Evolutionary conservation across 2,888 invertebrate species (phyloP).

Genomic region (Eristalis pertinax): DNA sequence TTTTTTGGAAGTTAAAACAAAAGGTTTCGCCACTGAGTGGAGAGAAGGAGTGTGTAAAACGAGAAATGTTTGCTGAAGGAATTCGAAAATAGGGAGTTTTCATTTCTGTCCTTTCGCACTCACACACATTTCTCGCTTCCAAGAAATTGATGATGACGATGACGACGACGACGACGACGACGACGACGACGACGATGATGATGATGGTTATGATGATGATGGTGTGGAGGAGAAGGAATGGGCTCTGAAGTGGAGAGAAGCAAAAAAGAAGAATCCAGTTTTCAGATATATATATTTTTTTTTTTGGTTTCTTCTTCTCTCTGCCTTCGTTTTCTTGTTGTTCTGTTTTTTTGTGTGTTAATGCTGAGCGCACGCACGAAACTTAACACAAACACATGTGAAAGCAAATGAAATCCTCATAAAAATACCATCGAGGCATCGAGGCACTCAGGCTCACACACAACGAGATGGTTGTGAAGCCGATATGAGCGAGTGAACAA

Average conservation of each 20-base stretch:
- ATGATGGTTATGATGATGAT: neutral
- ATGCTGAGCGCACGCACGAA: slow-evolving; percentile 60
- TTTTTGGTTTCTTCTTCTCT: neutral
- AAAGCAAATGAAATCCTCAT: slow-evolving; percentile 13
- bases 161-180: too few relatives aligned
- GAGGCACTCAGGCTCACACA: neutral
- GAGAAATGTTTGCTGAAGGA: neutral
- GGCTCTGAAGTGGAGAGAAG: neutral
- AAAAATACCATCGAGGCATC: slow-evolving; percentile 54
- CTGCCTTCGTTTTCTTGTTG: neutral
- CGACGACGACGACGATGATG: too few relatives aligned
- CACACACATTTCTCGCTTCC: neutral
- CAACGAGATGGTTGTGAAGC: slow-evolving; percentile 3
- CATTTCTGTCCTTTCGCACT: neutral
- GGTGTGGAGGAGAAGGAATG: neutral
- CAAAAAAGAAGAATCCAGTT: neutral
- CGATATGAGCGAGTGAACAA: neutral
- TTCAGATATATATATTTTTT: slow-evolving; percentile 21
- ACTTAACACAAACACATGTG: slow-evolving; percentile 58
- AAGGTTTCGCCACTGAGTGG: neutral
- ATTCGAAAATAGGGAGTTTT: neutral
- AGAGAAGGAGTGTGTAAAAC: neutral
- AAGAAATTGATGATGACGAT: neutral
- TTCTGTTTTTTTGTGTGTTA: slow-evolving; percentile 3
- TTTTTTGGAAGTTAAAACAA: neutral